Conservation (phyloP, 2,113 vertebrate species). For the Sarotherodon lohbergeri region DNA sequence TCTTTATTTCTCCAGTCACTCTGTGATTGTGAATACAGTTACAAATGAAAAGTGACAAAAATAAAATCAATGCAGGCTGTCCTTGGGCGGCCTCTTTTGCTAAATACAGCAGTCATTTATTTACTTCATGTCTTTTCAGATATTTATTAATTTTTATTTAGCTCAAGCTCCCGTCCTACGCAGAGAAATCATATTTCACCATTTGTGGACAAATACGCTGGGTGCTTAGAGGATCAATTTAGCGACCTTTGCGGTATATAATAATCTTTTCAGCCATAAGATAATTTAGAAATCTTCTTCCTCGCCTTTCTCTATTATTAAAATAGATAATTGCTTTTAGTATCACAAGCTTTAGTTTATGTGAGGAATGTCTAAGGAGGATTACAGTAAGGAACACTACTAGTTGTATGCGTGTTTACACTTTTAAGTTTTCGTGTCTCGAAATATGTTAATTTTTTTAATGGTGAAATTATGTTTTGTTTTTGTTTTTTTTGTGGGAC, state of each 20-base stretch:
- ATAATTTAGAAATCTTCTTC: background rate
- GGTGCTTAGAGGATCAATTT: background rate
- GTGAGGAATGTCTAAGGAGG: background rate
- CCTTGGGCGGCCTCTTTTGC: background rate
- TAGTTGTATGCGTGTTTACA: background rate
- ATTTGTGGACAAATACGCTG: background rate
- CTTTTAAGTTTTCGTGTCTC: background rate
- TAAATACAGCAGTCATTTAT: background rate
- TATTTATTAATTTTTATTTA: background rate
- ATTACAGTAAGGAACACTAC: background rate
- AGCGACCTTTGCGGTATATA: background rate
- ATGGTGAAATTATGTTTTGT: background rate
- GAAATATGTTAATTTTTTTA: background rate
- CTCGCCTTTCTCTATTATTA: background rate
- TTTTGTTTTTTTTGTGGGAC: background rate
- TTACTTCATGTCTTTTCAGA: background rate
- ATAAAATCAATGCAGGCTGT: background rate
- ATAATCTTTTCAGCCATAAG: background rate
- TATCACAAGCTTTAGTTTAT: background rate
- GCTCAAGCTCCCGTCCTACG: background rate
- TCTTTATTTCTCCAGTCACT: background rate
- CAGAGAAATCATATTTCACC: background rate
- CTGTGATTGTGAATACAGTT: background rate
- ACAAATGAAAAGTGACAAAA: background rate
- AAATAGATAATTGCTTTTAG: background rate